These are phyloP conservation scores for Oreonectes daqikongensis DNA, from an alignment of 2,797 vertebrate species.

Conservation along the genomic window DNA sequence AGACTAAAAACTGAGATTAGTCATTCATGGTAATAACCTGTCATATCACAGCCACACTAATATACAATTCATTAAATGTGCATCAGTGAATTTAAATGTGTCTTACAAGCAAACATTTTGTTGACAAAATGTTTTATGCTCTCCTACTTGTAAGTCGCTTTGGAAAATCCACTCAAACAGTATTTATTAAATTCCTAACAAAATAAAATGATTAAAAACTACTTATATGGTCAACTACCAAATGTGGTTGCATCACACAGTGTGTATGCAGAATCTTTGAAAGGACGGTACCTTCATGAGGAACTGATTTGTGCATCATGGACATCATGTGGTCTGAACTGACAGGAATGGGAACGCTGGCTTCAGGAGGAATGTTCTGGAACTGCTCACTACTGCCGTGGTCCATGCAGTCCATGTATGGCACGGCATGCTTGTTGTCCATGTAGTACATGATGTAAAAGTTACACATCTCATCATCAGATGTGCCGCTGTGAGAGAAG, in stretches of 20 bases:
- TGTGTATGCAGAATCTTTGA: not conserved
- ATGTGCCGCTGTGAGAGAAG: slow-evolving; percentile 80
- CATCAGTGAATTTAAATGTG: not conserved
- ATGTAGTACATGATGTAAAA: slow-evolving; percentile 99
- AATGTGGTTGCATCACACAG: slow-evolving; percentile 20
- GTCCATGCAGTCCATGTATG: slow-evolving; percentile 90
- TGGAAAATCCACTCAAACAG: too few relatives aligned
- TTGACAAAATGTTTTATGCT: too few relatives aligned
- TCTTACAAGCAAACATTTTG: too few relatives aligned
- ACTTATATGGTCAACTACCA: not conserved
- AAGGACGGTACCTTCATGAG: slow-evolving; percentile 44
- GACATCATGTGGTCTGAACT: slow-evolving; percentile 79
- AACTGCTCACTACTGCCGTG: slow-evolving; percentile 82
- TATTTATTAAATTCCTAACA: too few relatives aligned
- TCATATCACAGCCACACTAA: too few relatives aligned
- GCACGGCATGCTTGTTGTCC: slow-evolving; percentile 86
- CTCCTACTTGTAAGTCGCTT: too few relatives aligned
- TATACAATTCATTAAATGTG: not conserved
- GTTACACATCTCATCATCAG: slow-evolving; percentile 97
- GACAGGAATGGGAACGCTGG: slow-evolving; percentile 84
- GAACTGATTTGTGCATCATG: slow-evolving; percentile 75
- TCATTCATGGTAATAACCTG: too few relatives aligned
- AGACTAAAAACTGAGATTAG: too few relatives aligned
- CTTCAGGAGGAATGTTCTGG: slow-evolving; percentile 85
- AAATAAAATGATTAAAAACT: not conserved